phyloP scores from a whole-genome alignment of 2,888 invertebrate species.

The Pollenia angustigena region DNA sequence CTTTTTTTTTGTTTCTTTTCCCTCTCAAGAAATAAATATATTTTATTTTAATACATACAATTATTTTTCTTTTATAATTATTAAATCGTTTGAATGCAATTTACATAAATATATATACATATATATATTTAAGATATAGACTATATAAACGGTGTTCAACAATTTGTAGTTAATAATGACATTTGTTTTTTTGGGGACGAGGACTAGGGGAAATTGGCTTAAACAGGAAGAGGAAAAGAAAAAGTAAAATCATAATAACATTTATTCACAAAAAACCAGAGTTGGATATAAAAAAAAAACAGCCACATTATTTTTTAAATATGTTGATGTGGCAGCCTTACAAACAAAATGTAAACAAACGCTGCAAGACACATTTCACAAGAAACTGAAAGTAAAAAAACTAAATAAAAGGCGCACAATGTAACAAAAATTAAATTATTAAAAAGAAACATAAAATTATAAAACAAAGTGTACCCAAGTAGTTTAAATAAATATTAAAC shows the following conservation, averaged over 20 bases:
- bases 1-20: conserved; percentile 23
- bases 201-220: background rate
- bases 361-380: too few relatives aligned
- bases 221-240: background rate
- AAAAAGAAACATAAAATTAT: too few relatives aligned
- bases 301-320: too few relatives aligned
- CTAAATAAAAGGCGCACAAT: too few relatives aligned
- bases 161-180: conserved; percentile 50
- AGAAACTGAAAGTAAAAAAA: too few relatives aligned
- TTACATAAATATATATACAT: conserved; percentile 47
- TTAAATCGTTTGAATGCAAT: conserved; percentile 43
- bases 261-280: background rate
- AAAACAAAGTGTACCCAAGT: too few relatives aligned
- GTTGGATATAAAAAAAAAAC: background rate
- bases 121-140: conserved; percentile 43
- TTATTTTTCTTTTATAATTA: conserved; percentile 14
- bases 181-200: conserved; percentile 7
- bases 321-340: too few relatives aligned
- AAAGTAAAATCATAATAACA: background rate
- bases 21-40: conserved; percentile 47
- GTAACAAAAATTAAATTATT: too few relatives aligned
- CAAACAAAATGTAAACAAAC: too few relatives aligned
- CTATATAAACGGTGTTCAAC: conserved; percentile 67
- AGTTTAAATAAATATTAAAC: background rate
- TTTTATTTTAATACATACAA: conserved; percentile 52